Evolutionary conservation across 2,888 invertebrate species (phyloP).

Genomic region (Drosophila mimica): DNA sequence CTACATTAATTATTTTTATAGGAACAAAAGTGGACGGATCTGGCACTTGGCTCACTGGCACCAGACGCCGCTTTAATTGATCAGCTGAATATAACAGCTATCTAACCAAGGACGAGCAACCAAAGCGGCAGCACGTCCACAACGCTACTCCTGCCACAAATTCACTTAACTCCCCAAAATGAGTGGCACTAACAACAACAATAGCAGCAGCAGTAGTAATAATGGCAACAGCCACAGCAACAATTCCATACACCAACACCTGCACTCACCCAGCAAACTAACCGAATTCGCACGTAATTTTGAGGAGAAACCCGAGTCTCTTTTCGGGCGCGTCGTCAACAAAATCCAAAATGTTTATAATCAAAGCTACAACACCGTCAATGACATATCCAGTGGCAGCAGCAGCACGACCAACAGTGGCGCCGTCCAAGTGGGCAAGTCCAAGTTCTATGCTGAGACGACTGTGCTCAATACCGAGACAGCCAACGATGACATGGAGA

Average conservation of each 20-base stretch:
- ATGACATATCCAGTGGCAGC: slow-evolving; percentile 78
- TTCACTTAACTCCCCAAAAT: slow-evolving; percentile 43
- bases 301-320: slow-evolving; percentile 84
- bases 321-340: slow-evolving; percentile 84
- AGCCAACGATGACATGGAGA: slow-evolving; percentile 12
- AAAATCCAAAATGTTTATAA: slow-evolving; percentile 85
- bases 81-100: slow-evolving; percentile 83
- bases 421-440: slow-evolving; percentile 67
- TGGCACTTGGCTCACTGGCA: slow-evolving; percentile 86
- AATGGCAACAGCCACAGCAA: slow-evolving; percentile 48
- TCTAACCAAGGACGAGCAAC: slow-evolving; percentile 73
- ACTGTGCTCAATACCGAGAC: background rate
- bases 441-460: slow-evolving; percentile 77
- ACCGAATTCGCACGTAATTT: slow-evolving; percentile 90
- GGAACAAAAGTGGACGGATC: slow-evolving; percentile 89
- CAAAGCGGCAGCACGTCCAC: slow-evolving; percentile 47
- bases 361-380: slow-evolving; percentile 84
- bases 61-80: slow-evolving; percentile 84
- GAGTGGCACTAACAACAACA: slow-evolving; percentile 49
- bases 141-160: slow-evolving; percentile 40
- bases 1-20: slow-evolving; percentile 52
- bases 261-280: slow-evolving; percentile 88
- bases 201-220: slow-evolving; percentile 27
- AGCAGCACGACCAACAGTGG: slow-evolving; percentile 34
- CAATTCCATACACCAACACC: slow-evolving; percentile 86